A percentile compares a stretch with the other conserved stretches of the same genome.
Evolutionary conservation across 1,140 invertebrate genomes (phyloP).

Genomic region (Aradophagus sp.): DNA sequence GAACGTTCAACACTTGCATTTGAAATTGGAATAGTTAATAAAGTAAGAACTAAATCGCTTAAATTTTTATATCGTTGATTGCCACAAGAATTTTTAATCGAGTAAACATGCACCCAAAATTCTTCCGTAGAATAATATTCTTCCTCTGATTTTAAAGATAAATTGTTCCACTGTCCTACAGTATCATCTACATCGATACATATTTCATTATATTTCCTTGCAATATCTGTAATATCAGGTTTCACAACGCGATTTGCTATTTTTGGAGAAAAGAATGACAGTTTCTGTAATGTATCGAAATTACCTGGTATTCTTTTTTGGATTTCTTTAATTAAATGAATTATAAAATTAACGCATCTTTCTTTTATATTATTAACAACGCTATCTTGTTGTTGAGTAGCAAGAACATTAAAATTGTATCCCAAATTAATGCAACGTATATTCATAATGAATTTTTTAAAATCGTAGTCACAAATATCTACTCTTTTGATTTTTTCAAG

Average conservation of each 20-base stretch:
- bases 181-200: constrained; percentile 30
- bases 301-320: constrained; percentile 36
- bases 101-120: constrained; percentile 27
- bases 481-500: constrained; percentile 21
- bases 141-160: not conserved
- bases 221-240: constrained; percentile 27
- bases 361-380: constrained; percentile 21
- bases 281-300: constrained; percentile 25
- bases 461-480: not conserved
- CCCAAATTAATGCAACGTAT: constrained; percentile 42
- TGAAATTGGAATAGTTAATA: constrained; percentile 39
- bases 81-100: constrained; percentile 23
- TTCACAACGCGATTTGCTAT: constrained; percentile 18
- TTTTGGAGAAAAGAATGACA: constrained; percentile 28
- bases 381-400: no score
- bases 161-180: constrained; percentile 29
- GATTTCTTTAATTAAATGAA: constrained; percentile 18
- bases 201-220: constrained; percentile 1
- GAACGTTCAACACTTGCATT: constrained; percentile 50
- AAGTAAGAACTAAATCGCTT: constrained; percentile 23
- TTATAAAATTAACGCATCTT: constrained; percentile 31
- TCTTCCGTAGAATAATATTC: constrained; percentile 11
- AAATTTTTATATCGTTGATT: constrained; percentile 23
- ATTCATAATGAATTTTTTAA: not conserved
- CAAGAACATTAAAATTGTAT: constrained; percentile 21